Conservation (phyloP, 2,797 vertebrate genomes). For the Coregonus suidteri region DNA sequence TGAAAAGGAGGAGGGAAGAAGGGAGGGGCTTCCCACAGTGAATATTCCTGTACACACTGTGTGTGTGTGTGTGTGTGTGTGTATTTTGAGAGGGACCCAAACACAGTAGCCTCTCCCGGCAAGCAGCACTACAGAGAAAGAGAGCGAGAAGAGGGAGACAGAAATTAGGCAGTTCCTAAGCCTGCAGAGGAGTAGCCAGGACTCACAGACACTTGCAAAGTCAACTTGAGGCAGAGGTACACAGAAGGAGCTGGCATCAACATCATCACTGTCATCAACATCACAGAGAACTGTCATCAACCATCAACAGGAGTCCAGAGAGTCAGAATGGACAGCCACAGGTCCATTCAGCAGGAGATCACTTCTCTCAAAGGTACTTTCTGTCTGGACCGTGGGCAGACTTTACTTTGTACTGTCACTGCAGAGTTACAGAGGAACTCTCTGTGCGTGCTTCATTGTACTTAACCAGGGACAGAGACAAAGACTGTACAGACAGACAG, state of each 20-base stretch:
- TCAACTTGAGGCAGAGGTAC: conserved; percentile 26
- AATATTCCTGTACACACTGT: conserved; percentile 50
- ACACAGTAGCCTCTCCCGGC: conserved; percentile 57
- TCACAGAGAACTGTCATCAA: conserved; percentile 18
- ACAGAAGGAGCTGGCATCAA: conserved; percentile 12
- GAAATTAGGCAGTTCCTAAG: conserved; percentile 13
- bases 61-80: conserved; percentile 43
- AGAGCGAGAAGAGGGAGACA: conserved; percentile 39
- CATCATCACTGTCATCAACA: conserved; percentile 28
- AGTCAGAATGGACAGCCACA: conserved; percentile 69
- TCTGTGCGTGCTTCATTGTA: background rate
- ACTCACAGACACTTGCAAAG: conserved; percentile 8
- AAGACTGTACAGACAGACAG: background rate
- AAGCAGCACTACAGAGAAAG: conserved; percentile 42
- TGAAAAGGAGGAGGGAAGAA: conserved; percentile 36
- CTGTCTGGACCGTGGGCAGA: background rate
- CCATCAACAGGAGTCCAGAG: conserved; percentile 30
- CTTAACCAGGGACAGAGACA: background rate
- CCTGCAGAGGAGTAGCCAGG: conserved; percentile 28
- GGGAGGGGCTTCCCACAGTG: conserved; percentile 53
- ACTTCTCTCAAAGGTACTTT: conserved; percentile 85
- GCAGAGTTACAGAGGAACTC: background rate
- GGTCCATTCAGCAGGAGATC: conserved; percentile 89
- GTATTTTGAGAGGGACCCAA: conserved; percentile 65
- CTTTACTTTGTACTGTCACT: conserved; percentile 6